Evolutionary conservation across 2,888 invertebrate genomes (phyloP).

Genomic region (Ophion costatus): DNA sequence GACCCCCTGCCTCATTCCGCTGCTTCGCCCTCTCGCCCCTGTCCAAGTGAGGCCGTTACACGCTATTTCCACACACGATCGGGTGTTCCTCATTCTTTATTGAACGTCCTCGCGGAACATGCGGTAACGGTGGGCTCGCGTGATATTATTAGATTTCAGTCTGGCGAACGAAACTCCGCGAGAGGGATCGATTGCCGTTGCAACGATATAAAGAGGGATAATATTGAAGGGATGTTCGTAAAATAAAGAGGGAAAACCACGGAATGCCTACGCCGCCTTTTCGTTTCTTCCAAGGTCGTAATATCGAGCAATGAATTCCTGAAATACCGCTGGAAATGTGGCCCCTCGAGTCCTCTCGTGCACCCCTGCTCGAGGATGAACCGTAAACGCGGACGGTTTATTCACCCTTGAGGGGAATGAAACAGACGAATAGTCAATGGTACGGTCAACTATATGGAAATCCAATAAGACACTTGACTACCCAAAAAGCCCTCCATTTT

Average conservation of each 20-base stretch:
- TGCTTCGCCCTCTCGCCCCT: not conserved
- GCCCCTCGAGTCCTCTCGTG: not conserved
- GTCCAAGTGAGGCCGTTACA: slow-evolving; percentile 23
- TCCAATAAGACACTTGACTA: not conserved
- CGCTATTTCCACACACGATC: slow-evolving; percentile 44
- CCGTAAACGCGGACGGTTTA: not conserved
- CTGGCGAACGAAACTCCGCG: slow-evolving; percentile 42
- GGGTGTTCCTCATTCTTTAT: slow-evolving; percentile 41
- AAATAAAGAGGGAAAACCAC: not conserved
- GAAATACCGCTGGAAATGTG: slow-evolving; percentile 46
- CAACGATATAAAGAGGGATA: slow-evolving; percentile 35
- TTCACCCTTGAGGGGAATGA: not conserved
- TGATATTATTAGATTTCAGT: slow-evolving; percentile 59
- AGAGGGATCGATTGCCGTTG: slow-evolving; percentile 49
- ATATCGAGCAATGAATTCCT: slow-evolving; percentile 52
- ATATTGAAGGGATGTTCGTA: slow-evolving; percentile 40
- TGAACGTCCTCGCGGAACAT: slow-evolving; percentile 45
- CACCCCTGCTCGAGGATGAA: not conserved
- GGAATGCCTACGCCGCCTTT: not conserved
- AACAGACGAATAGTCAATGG: not conserved
- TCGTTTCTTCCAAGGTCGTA: slow-evolving; percentile 15
- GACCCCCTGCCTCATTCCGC: not conserved
- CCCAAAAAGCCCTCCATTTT: not conserved
- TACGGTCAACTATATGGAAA: not conserved
- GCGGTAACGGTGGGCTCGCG: slow-evolving; percentile 40